Conservation (phyloP, 2,888 invertebrate genomes). For the Leptopilina drosophilae region DNA sequence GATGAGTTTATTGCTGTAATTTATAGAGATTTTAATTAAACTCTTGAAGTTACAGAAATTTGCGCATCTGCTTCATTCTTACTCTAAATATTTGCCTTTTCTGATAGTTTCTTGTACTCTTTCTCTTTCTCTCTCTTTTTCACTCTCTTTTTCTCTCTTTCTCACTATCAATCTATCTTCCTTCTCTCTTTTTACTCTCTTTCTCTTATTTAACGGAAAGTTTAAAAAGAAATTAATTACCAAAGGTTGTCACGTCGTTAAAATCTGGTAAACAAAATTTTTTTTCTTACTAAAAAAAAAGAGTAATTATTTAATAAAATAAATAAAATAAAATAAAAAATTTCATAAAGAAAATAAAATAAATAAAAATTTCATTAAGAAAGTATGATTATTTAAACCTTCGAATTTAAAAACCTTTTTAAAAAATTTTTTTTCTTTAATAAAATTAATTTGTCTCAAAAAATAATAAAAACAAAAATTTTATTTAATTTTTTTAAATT, state of each 20-base stretch:
- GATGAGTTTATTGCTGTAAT: background rate
- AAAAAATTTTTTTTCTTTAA: too few relatives aligned
- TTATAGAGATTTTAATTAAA: conserved; percentile 33
- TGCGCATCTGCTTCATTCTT: conserved; percentile 54
- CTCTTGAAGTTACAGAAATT: conserved; percentile 20
- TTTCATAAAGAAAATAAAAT: too few relatives aligned
- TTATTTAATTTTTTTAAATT: background rate
- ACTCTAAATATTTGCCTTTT: conserved; percentile 56
- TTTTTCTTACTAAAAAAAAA: too few relatives aligned
- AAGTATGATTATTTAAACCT: too few relatives aligned
- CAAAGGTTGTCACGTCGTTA: background rate
- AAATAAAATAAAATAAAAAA: too few relatives aligned
- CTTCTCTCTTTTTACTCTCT: background rate
- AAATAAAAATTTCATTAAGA: too few relatives aligned
- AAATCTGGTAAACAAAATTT: background rate
- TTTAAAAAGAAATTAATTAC: background rate
- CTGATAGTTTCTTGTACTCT: conserved; percentile 32
- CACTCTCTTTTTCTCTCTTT: too few relatives aligned
- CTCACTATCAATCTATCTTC: background rate
- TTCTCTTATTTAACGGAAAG: too few relatives aligned
- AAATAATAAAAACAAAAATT: too few relatives aligned
- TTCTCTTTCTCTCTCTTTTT: background rate
- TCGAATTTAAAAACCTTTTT: too few relatives aligned
- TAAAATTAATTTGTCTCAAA: too few relatives aligned
- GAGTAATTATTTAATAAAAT: too few relatives aligned